Base-by-base conservation (phyloP, 2,113 vertebrate species). In the Cathartes aura region DNA sequence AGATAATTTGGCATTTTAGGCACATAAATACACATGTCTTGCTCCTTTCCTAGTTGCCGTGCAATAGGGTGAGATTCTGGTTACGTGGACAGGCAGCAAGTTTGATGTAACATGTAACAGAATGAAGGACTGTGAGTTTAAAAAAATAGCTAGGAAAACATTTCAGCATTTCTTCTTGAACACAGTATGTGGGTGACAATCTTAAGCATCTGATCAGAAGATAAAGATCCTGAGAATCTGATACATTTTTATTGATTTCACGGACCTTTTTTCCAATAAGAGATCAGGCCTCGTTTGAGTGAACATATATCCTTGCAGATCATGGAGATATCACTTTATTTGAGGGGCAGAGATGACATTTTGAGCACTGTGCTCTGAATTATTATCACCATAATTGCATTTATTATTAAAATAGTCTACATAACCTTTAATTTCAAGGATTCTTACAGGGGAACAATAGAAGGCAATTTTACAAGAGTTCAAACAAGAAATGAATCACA, bases 401-500 rank as follows among this genome's bases (percentile, higher is more conserved):
- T 80, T 90, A 56, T 84, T 83, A 47, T 81, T 75, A 52, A 80
- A 80, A 62, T 66, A 83, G 11, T 80, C 72, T 81, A 58, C 26
- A 42, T 66, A 90, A 83, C 40, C 36, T 84, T 80, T 83, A 64
- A 50, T 92, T 90, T 83, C 62, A 84, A 60, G 36, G 62, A 90
- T 94, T 87, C 82, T 92, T 87, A 66, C 47, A 38, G 29, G 26
- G 13, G 40, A 84, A 79, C 30, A 86, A 79, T 86, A 63, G 48
- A 73, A 96, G 34, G 30, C 15, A 74, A 76, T 90, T 94, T 90
- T 80, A 52, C 34, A 70, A 66, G 68, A 75, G 29, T 84, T 94
- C 72, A 92, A 92, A 87, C 42, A 90, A 80, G 50, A 83, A 87
- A 87, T 62, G 62, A 94, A 94, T 79, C 92, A 90, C 19, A 22